These are phyloP conservation scores for Zaprionus davidi DNA, from an alignment of 1,140 invertebrate genomes.

Conservation along the genomic window DNA sequence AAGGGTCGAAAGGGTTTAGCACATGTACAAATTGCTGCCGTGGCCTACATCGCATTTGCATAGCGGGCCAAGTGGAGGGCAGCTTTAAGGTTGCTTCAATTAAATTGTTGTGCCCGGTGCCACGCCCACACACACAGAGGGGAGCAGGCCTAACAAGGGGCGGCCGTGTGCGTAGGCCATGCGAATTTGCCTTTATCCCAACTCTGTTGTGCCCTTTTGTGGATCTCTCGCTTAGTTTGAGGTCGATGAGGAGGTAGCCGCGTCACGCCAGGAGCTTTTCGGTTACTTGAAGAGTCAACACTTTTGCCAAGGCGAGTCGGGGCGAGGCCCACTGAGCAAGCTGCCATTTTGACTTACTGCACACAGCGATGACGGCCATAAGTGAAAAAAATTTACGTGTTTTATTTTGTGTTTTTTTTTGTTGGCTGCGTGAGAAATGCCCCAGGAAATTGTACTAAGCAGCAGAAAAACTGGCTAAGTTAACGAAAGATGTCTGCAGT, in stretches of 20 bases:
- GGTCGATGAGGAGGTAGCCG: not conserved
- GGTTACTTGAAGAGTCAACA: conserved; percentile 49
- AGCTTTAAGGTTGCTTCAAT: conserved; percentile 77
- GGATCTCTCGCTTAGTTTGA: conserved; percentile 2
- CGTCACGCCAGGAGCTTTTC: not conserved
- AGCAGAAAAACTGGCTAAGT: conserved; percentile 59
- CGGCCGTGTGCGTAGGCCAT: conserved; percentile 17
- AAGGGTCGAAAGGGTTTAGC: conserved; percentile 51
- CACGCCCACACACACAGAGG: conserved; percentile 28
- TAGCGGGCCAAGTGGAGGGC: conserved; percentile 46
- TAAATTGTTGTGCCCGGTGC: conserved; percentile 59
- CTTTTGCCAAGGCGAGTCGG: conserved; percentile 3
- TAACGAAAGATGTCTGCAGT: conserved; percentile 42
- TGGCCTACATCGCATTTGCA: conserved; percentile 63
- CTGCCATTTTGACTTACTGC: conserved; percentile 72
- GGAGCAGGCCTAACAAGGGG: not conserved
- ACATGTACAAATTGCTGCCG: conserved; percentile 72
- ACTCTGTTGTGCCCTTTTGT: not conserved
- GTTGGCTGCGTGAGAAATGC: conserved; percentile 63
- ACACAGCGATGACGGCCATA: conserved; percentile 61
- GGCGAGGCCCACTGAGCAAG: conserved; percentile 33
- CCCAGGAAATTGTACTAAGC: conserved; percentile 75
- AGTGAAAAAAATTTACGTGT: conserved; percentile 71
- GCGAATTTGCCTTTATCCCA: conserved; percentile 30
- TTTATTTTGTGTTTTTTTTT: conserved; percentile 16